phyloP scores from a whole-genome alignment of 2,113 vertebrate genomes.

The Semnornis frantzii region DNA sequence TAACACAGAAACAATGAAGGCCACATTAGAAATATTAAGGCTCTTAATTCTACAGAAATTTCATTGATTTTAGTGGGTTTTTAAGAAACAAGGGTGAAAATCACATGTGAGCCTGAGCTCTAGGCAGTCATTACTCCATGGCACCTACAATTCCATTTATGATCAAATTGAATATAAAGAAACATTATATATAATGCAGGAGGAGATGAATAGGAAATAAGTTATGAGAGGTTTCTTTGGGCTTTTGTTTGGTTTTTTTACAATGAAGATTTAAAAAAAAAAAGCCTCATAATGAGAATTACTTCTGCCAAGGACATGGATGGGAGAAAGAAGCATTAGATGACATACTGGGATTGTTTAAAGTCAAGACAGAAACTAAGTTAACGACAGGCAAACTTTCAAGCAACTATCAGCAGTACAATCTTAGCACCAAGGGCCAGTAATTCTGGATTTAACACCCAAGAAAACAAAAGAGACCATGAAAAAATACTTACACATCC shows the following conservation, averaged over 20 bases:
- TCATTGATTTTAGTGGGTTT: not conserved
- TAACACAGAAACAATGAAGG: not conserved
- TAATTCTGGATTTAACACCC: conserved; percentile 1
- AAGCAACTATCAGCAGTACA: not conserved
- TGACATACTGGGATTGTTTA: not conserved
- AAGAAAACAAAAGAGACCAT: not conserved
- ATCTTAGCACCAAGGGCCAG: not conserved
- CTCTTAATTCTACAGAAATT: not conserved
- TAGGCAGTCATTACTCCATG: not conserved
- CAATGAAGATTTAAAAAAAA: not conserved
- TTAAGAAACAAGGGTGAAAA: not conserved
- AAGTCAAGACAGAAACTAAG: not conserved
- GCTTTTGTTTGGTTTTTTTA: not conserved
- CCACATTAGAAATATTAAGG: not conserved
- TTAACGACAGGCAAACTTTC: not conserved
- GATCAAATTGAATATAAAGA: not conserved
- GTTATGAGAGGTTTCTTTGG: not conserved
- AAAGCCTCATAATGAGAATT: not conserved
- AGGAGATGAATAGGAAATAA: rapidly evolving
- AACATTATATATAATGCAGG: not conserved
- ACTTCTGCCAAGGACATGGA: not conserved
- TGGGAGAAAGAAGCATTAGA: not conserved
- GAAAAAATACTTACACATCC: conserved; percentile 17
- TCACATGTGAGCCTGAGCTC: not conserved
- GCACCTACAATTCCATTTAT: not conserved